Evolutionary conservation across 92 coral and sea anemone species (phyloP).

Genomic region (Muricea muricata): DNA sequence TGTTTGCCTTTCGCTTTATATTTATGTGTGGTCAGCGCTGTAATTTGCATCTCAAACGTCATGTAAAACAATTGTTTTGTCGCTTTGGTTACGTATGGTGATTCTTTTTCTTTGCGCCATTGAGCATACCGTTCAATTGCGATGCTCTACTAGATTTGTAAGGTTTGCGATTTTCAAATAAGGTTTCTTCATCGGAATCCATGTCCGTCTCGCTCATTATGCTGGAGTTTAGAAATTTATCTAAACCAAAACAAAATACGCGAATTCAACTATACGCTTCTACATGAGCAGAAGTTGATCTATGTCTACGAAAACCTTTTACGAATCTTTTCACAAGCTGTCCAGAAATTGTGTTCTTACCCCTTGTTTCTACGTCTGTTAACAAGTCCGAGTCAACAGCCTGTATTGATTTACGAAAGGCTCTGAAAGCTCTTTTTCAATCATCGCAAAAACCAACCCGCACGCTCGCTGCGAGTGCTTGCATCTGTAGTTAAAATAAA

Average conservation of each 20-base stretch:
- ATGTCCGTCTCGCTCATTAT: slow-evolving; percentile 91
- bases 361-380: too few species aligned
- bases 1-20: too few species aligned
- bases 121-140: slow-evolving; percentile 58
- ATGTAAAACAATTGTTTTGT: neutral
- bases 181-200: slow-evolving; percentile 92
- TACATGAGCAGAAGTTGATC: too few species aligned
- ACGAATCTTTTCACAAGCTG: neutral
- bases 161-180: slow-evolving; percentile 92
- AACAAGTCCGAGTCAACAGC: too few species aligned
- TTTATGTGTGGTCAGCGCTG: neutral
- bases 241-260: slow-evolving; percentile 50
- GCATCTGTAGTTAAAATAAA: too few species aligned
- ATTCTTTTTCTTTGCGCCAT: slow-evolving; percentile 28
- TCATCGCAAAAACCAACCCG: too few species aligned
- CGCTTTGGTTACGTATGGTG: slow-evolving; percentile 4
- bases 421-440: too few species aligned
- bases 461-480: too few species aligned
- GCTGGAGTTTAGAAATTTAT: slow-evolving; percentile 84
- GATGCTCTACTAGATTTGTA: slow-evolving; percentile 73
- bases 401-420: too few species aligned
- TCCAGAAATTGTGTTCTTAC: too few species aligned
- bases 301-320: too few species aligned
- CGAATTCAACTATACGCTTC: too few species aligned
- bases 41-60: neutral